Evolutionary conservation across 2,113 vertebrate genomes (phyloP), one percentile per base, ranked within the genome.

Genomic region (Mixornis gularis): DNA sequence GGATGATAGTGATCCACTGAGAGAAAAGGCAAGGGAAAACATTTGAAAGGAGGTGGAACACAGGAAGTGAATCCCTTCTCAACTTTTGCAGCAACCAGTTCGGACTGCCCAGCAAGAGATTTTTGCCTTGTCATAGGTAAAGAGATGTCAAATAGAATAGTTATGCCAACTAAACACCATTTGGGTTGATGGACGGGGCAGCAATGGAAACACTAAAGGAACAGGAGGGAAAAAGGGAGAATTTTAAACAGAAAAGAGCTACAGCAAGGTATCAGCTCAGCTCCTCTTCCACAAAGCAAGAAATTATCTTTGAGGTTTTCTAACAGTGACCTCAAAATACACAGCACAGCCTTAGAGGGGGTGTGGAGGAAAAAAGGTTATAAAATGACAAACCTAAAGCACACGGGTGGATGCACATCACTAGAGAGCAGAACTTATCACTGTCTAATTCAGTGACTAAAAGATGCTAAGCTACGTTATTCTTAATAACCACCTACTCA

Each of bases 111-210:
- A 63, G 64, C 0, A 0, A 52, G 30, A 43, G 48, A 86, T 88
- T 94, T 95, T 18, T 95, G 88, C 90, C 77, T 92, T 43, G 84
- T 84, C 93, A 94, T 81, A 81, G 5, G 13, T 4, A 48, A 58
- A 79, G 72, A 34, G 76, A 55, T 5, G 27, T 41, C 53, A 80
- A 76, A 62, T 4, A 13, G 43, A 69, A 58, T 20, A 25, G 44
- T 60, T 76, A 9, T 4, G 16, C 8, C 69, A 64, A 24, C 21
- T 71, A 66, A 89, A 81, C 15, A 21, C 12, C 9, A 6, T 17
- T 34, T 12, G 13, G 21, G 36, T 4, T 38, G 53, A 7, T 49
- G 36, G 74, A 60, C 25, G 62, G 72, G 44, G 38, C 8, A 3
- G 49, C 32, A 56, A 41, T 0, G 0, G 29, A 55, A 76, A 55